phyloP scores from a whole-genome alignment of 2,797 vertebrate genomes.

The Sebastiscus tertius region DNA sequence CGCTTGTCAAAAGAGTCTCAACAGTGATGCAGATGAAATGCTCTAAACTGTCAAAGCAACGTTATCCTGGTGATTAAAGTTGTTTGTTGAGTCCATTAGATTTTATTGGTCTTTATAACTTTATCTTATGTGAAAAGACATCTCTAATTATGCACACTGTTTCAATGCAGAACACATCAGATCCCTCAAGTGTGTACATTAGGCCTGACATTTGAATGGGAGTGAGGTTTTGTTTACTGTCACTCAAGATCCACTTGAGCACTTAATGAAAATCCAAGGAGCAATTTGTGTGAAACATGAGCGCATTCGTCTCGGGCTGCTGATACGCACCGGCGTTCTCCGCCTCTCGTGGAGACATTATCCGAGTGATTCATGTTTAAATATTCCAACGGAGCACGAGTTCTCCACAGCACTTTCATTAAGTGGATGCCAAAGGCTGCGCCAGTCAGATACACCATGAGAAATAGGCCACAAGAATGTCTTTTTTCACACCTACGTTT shows the following conservation, averaged over 20 bases:
- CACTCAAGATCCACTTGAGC: conserved; percentile 61
- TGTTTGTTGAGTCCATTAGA: conserved; percentile 11
- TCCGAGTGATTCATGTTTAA: conserved; percentile 39
- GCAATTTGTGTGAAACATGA: conserved; percentile 59
- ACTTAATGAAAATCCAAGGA: conserved; percentile 60
- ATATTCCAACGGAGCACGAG: conserved; percentile 34
- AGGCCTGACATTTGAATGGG: conserved; percentile 54
- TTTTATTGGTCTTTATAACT: conserved; percentile 22
- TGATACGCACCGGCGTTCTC: conserved; percentile 31
- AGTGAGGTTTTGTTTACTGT: conserved; percentile 59
- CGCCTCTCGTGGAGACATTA: conserved; percentile 25
- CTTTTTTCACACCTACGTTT: conserved; percentile 1
- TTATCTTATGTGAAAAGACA: conserved; percentile 14
- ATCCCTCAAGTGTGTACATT: conserved; percentile 40
- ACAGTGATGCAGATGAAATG: conserved; percentile 6
- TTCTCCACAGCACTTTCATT: conserved; percentile 50
- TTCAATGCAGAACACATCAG: conserved; percentile 13
- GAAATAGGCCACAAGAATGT: conserved; percentile 1
- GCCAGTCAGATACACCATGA: conserved; percentile 4
- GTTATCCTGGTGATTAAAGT: conserved; percentile 9
- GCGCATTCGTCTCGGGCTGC: conserved; percentile 41
- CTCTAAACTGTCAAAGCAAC: conserved; percentile 5
- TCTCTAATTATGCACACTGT: conserved; percentile 30
- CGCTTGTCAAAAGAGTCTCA: conserved; percentile 8
- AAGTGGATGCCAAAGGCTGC: conserved; percentile 25